These are phyloP conservation scores for Lasioglossum calceatum DNA, from an alignment of 2,888 invertebrate genomes.

Conservation along the genomic window DNA sequence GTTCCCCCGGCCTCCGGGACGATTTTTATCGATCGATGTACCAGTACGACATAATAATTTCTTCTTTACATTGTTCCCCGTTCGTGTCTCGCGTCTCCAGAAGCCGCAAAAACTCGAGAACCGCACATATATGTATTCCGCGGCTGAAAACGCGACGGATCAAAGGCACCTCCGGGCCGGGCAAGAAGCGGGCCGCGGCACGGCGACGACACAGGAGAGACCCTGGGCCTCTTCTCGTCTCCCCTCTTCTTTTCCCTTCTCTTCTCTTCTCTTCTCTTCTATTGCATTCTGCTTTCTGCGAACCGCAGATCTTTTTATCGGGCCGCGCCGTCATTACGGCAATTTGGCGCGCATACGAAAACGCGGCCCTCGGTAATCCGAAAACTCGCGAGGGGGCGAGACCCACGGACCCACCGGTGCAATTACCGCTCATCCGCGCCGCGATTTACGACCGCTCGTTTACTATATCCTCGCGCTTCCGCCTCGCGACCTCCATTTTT, in stretches of 20 bases:
- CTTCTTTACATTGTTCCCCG: slow-evolving; percentile 60
- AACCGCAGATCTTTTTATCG: slow-evolving; percentile 72
- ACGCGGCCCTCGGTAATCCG: slow-evolving; percentile 54
- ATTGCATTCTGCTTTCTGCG: slow-evolving; percentile 76
- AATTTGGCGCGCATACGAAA: slow-evolving; percentile 76
- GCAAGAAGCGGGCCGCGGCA: slow-evolving; percentile 63
- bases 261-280: neutral
- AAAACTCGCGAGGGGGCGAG: slow-evolving; percentile 62
- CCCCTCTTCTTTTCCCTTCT: neutral
- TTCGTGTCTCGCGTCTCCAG: slow-evolving; percentile 40
- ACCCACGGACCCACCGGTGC: neutral
- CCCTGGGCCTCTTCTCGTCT: slow-evolving; percentile 24
- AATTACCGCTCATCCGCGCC: neutral
- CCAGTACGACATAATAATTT: slow-evolving; percentile 57
- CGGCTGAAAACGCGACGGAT: slow-evolving; percentile 65
- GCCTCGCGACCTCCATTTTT: neutral
- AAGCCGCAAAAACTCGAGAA: slow-evolving; percentile 58
- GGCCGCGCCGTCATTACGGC: slow-evolving; percentile 76
- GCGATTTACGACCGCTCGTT: slow-evolving; percentile 7
- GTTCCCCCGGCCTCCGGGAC: slow-evolving; percentile 3
- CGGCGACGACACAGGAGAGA: slow-evolving; percentile 37
- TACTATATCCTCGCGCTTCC: neutral
- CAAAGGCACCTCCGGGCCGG: slow-evolving; percentile 65
- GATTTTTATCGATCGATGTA: slow-evolving; percentile 60
- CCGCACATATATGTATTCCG: slow-evolving; percentile 51